phyloP scores from a whole-genome alignment of 2,113 vertebrate genomes.

The Channa argus region DNA sequence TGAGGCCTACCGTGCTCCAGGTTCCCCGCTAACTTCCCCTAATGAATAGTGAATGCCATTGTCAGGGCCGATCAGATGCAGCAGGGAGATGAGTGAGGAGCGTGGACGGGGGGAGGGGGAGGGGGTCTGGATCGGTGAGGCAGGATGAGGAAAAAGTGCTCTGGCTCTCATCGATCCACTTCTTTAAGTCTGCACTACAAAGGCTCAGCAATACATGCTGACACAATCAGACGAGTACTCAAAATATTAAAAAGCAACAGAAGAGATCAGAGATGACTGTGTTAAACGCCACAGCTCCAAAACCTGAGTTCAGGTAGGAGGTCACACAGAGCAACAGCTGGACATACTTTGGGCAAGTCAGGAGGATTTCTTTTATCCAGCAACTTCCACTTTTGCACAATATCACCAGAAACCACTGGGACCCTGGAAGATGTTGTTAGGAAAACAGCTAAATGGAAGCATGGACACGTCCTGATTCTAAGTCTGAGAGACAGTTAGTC shows the following conservation, averaged over 20 bases:
- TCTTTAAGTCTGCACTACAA: not conserved
- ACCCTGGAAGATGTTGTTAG: too few species aligned
- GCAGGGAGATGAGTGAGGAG: slow-evolving; percentile 28
- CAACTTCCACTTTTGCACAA: too few species aligned
- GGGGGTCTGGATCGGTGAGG: not conserved
- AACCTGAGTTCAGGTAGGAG: too few species aligned
- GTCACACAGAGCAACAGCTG: too few species aligned
- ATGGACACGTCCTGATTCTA: too few species aligned
- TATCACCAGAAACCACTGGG: too few species aligned
- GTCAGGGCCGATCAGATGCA: slow-evolving; percentile 48
- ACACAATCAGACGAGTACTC: not conserved
- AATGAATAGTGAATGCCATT: slow-evolving; percentile 51
- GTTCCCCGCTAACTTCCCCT: slow-evolving; percentile 12
- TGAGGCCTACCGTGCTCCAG: not conserved
- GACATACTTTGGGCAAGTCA: too few species aligned
- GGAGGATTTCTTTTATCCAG: too few species aligned
- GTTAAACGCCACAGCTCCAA: too few species aligned
- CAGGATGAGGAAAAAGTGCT: slow-evolving; percentile 9
- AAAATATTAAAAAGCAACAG: not conserved
- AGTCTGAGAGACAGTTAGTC: too few species aligned
- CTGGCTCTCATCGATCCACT: not conserved
- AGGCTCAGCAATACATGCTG: not conserved
- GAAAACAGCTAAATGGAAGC: too few species aligned
- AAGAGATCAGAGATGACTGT: not conserved
- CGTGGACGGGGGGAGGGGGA: not conserved